Base-by-base conservation (phyloP, 2,888 invertebrate genomes). In the Serrognathus titanus region DNA sequence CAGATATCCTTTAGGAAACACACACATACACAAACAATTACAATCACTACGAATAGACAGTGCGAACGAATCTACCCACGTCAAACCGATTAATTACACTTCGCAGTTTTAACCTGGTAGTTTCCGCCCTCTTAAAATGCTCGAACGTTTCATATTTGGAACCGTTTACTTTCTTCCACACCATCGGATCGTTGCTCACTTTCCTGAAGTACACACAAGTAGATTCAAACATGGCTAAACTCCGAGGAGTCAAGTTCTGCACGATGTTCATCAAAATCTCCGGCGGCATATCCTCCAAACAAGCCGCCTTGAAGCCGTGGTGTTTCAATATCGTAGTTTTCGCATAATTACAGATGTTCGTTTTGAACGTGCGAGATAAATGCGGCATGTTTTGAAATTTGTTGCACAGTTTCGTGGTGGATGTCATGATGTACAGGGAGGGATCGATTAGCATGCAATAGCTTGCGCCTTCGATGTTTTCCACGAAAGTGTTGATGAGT, bases 271-370 rank as follows among this genome's bases (percentile, higher is more conserved):
- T 35, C 53, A 71, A 67, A 5, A 80, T 57, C 67, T 81, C 81
- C 1, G 62, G 58, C 5, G 81, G 81, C 49, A 81, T 60, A 45
- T 75, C 70, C 45, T 69, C 64, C 7, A 80, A 62, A 65, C 75
- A 71, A 13, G 76, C 69, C 57, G 58, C 56, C 48, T 59, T 60
- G 24, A 62, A 40, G 39, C 55, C 47, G 24, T 66, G 61, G 31
- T 41, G 38, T 16, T 48, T 52, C 48, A 68, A 62, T 52, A 72
- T 64, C 9, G 60, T 58, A 51, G 61, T 61, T 65, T 74, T 76
- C 1, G 69, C 69, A 2, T 72, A 71, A 63, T 67, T 70, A 8
- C 71, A 66, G 45, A 78, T 69, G 8, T 59, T 35, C 41, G 69
- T 63, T 66, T 78, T 78, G 53, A 78, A 70, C 35, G 54, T 60